Conservation (phyloP, 2,113 vertebrate species). For the Cygnus atratus region DNA sequence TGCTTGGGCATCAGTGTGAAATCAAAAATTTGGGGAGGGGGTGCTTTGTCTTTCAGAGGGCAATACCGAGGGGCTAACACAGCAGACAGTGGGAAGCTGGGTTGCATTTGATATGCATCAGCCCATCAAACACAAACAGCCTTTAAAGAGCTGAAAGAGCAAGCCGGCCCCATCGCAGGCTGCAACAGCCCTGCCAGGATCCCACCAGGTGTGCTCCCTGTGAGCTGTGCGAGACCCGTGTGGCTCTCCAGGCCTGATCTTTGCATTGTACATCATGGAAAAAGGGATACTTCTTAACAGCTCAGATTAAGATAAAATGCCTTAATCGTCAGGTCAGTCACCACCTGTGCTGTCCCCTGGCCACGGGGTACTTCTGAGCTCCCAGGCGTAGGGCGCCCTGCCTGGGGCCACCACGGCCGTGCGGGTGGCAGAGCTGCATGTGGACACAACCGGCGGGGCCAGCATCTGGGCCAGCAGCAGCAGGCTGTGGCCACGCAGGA, state of each 20-base stretch:
- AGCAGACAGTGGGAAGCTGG: slow-evolving; percentile 73
- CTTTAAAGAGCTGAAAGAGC: slow-evolving; percentile 54
- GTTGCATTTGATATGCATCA: slow-evolving; percentile 74
- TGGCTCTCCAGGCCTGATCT: neutral
- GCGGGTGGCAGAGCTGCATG: fast-evolving
- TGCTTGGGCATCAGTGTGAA: slow-evolving; percentile 64
- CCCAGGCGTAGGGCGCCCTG: neutral
- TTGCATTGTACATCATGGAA: slow-evolving; percentile 78
- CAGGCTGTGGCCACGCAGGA: neutral
- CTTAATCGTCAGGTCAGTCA: slow-evolving; percentile 79
- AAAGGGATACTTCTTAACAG: slow-evolving; percentile 83
- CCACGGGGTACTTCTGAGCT: slow-evolving; percentile 63
- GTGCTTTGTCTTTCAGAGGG: slow-evolving; percentile 70
- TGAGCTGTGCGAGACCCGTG: neutral
- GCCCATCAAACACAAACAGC: slow-evolving; percentile 72
- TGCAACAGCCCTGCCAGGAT: slow-evolving; percentile 29
- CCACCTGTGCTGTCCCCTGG: slow-evolving; percentile 73
- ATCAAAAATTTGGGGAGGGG: slow-evolving; percentile 69
- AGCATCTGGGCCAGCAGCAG: neutral
- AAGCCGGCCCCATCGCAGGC: neutral
- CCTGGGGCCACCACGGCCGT: fast-evolving
- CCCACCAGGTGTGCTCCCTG: slow-evolving; percentile 54
- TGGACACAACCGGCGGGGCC: neutral
- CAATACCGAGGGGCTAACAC: slow-evolving; percentile 65
- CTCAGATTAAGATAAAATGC: slow-evolving; percentile 87